Evolutionary conservation across 2,888 invertebrate genomes (phyloP), one percentile per base, ranked within the genome.

Genomic region (Saturnia pavonia): DNA sequence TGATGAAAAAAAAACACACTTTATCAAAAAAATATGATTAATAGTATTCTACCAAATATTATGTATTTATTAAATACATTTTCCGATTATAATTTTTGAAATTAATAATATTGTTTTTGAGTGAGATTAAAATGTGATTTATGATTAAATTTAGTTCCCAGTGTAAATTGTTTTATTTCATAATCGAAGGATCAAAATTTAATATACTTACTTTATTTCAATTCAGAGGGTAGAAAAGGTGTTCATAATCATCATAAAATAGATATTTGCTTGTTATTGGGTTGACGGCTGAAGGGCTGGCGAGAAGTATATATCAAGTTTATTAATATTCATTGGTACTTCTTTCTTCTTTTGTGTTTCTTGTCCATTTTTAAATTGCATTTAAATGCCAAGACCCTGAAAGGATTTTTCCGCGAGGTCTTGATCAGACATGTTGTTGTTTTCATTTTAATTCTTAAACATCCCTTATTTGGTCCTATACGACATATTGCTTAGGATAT

Each of bases 51-150:
- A 16, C 0, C 1, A 45, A 45, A 45, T 48, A n/a, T 12, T 43
- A 43, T 43, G 11, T 43, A 12, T 7, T 43, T 43, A 43, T 7
- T 43, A 43, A 43, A 43, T 43, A 43, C 12, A 19, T 34, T 27
- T 63, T 63, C 14, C 1, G 6, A 27, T 16, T 7, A 60, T 2
- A 60, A 63, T 34, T 65, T 40, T 7, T 34, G 40, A 65, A 65
- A 34, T 65, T 19, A 34, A 40, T 65, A 65, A n/a, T 65, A 22
- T 65, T 40, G n/a, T 40, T 40, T n/a, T 40, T 74, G 80, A 81
- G 80, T 84, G 84, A 83, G 79, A 81, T 68, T 78, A 76, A 78
- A 75, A 73, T 79, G 76, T 85, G 81, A 84, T 79, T 84, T 85
- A 83, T 82, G 71, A 80, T 78, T 80, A 80, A 81, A 82, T 76